phyloP scores from a whole-genome alignment of 2,113 vertebrate species.

The Tetrax tetrax region DNA sequence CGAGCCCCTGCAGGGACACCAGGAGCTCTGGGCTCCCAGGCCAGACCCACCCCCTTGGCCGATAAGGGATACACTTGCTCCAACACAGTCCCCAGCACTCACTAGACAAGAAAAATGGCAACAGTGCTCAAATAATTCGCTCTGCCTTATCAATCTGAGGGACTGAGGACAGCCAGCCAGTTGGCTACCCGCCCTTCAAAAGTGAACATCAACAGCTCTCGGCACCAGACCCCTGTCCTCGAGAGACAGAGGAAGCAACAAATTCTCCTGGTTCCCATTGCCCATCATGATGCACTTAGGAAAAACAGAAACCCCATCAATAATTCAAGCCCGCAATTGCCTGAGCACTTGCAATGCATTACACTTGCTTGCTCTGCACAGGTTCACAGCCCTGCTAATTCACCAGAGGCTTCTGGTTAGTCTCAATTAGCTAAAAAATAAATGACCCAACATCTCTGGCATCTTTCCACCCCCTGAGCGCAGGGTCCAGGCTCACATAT shows the following conservation, averaged over 20 bases:
- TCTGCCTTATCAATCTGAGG: background rate
- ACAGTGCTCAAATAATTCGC: accelerated
- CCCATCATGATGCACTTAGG: background rate
- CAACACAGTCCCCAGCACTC: background rate
- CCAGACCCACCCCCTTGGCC: background rate
- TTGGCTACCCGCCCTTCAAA: accelerated
- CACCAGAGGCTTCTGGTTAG: background rate
- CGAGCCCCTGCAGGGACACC: background rate
- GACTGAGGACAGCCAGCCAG: background rate
- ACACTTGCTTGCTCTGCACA: background rate
- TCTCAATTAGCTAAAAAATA: constrained; percentile 31
- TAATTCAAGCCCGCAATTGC: constrained; percentile 28
- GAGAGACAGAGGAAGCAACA: background rate
- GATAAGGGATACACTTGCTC: background rate
- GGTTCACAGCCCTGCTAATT: background rate
- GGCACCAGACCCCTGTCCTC: background rate
- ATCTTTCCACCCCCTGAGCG: accelerated
- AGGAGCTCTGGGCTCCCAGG: background rate
- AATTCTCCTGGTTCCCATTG: background rate
- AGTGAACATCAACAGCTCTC: background rate
- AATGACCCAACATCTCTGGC: background rate
- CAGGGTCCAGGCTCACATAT: background rate
- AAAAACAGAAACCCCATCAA: constrained; percentile 32
- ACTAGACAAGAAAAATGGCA: background rate
- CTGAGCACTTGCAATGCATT: accelerated